Base-by-base conservation (phyloP, 2,888 invertebrate species). In the Cheilosia impressa region DNA sequence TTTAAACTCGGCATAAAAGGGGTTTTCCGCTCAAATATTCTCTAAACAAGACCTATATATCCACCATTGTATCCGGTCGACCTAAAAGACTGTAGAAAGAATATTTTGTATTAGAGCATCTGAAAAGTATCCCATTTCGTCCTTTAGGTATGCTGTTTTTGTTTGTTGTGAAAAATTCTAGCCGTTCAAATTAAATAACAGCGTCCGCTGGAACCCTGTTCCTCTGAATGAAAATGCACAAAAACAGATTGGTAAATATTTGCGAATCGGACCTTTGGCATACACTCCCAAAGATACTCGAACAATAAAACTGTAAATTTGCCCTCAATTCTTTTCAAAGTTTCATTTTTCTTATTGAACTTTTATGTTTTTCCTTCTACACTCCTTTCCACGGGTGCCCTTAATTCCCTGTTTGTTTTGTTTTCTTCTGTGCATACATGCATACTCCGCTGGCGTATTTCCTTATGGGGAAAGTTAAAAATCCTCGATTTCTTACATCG, bases 221-320 rank as follows among this genome's bases (percentile, higher is more conserved):
- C 17, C 38, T 38, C 24, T 27, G 24, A 66, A 71, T 31, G 50
- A 68, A 43, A 80, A 75, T 62, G 68, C 45, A 60, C 15, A 68
- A 66, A 78, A 79, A 55, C 19, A 57, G 78, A 71, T 69, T 80
- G 53, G 76, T 80, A 80, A 85, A 85, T 80, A 85, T 85, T 85
- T 85, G 80, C 55, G 69, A 80, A 65, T 71, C 76, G 80, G 84
- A 80, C 80, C 65, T 34, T 71, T 71, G 76, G 71, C 50, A 50
- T 60, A 65, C 65, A 55, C 80, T 63, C 62, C 58, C 45, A 55
- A 63, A 71, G 71, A 76, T 80, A 66, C 75, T 57, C 60, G 58
- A 85, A 80, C 79, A 85, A 80, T 80, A 85, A 85, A 80, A 85
- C 66, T 80, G 84, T 85, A 85, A 80, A 80, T 80, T 80, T 80